Conservation (phyloP, 2,888 invertebrate species). For the Tipula confusa region DNA sequence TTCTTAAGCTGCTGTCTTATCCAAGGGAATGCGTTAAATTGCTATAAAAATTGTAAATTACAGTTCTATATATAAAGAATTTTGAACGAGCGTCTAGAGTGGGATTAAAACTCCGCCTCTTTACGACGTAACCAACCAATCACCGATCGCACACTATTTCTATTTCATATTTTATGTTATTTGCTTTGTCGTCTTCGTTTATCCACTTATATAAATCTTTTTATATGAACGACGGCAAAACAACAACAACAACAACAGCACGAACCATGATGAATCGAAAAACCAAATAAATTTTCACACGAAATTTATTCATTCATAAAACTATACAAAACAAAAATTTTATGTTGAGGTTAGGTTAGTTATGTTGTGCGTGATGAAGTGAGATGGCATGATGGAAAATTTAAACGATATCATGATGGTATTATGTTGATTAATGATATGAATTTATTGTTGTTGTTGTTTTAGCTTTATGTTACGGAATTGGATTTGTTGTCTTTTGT, state of each 20-base stretch:
- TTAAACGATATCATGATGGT: background rate
- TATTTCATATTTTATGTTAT: background rate
- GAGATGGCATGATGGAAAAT: background rate
- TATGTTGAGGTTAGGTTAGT: slow-evolving; percentile 20
- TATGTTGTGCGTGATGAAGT: background rate
- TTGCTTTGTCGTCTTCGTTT: background rate
- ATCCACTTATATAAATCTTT: background rate
- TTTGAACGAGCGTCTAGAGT: background rate
- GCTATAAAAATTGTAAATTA: background rate
- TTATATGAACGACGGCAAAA: background rate
- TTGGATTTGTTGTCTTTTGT: background rate
- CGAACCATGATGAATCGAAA: background rate
- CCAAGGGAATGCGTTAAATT: background rate
- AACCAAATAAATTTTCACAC: background rate
- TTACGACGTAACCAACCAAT: background rate
- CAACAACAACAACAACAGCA: too few species aligned
- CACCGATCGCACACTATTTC: background rate
- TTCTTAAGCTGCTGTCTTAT: background rate
- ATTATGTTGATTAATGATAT: background rate
- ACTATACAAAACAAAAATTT: background rate
- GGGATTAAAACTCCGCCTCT: background rate
- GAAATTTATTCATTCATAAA: slow-evolving; percentile 25
- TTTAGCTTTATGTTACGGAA: background rate
- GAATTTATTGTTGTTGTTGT: background rate
- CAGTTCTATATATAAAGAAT: slow-evolving; percentile 25